phyloP scores from a whole-genome alignment of 2,113 vertebrate genomes.

The Verasper variegatus region DNA sequence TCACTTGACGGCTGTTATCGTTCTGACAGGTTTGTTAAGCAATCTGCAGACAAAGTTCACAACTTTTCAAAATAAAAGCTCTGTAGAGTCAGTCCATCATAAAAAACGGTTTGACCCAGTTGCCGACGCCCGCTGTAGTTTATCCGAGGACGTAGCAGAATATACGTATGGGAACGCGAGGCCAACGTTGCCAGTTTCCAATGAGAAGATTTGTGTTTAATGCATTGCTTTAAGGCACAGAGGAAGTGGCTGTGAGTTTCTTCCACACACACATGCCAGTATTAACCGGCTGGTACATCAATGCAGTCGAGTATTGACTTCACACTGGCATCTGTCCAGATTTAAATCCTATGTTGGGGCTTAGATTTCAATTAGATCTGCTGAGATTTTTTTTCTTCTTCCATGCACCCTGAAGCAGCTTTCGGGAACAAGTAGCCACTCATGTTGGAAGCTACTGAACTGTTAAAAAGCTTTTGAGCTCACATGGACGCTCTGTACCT shows the following conservation, averaged over 20 bases:
- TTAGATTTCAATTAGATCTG: slow-evolving; percentile 11
- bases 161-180: not conserved
- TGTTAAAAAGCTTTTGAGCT: slow-evolving; percentile 7
- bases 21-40: too few species aligned
- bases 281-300: not conserved
- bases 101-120: too few species aligned
- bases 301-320: slow-evolving; percentile 18
- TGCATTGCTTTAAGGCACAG: slow-evolving; percentile 1
- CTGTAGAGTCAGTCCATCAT: too few species aligned
- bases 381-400: not conserved
- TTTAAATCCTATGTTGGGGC: slow-evolving; percentile 7
- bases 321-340: slow-evolving; percentile 23
- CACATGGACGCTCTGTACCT: not conserved
- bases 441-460: slow-evolving; percentile 1
- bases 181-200: slow-evolving; percentile 1
- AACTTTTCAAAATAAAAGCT: too few species aligned
- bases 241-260: slow-evolving; percentile 1
- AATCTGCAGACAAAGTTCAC: too few species aligned
- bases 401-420: not conserved
- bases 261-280: not conserved
- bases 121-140: too few species aligned
- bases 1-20: too few species aligned
- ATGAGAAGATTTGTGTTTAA: not conserved
- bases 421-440: not conserved
- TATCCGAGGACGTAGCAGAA: too few species aligned